These are phyloP conservation scores for Synchiropus splendidus DNA, from an alignment of 2,113 vertebrate species.

Conservation along the genomic window DNA sequence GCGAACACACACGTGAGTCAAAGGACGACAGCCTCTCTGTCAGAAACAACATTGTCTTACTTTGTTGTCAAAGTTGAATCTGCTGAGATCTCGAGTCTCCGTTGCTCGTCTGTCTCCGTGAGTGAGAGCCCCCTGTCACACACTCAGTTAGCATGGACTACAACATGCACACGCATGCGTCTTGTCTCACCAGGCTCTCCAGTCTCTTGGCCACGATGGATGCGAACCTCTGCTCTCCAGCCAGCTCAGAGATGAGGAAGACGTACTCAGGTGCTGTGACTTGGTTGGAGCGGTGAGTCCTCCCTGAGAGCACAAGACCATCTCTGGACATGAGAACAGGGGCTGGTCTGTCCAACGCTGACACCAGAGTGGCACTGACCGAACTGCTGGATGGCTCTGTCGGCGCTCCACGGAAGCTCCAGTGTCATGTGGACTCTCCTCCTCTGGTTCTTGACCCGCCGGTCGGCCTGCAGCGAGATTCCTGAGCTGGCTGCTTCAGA, in stretches of 20 bases:
- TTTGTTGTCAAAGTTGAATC: constrained; percentile 99
- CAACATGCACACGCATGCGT: not conserved
- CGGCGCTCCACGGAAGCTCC: constrained; percentile 94
- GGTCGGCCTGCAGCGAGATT: constrained; percentile 93
- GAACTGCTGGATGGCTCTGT: constrained; percentile 95
- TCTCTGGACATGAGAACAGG: not conserved
- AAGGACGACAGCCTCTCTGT: too few species aligned
- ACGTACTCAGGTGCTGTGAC: constrained; percentile 96
- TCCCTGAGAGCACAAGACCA: constrained; percentile 66
- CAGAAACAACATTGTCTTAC: constrained; percentile 44
- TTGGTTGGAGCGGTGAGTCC: constrained; percentile 96
- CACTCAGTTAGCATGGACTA: not conserved
- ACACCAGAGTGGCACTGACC: constrained; percentile 72
- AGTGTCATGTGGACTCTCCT: constrained; percentile 95
- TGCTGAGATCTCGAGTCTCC: constrained; percentile 92
- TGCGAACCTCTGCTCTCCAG: constrained; percentile 95
- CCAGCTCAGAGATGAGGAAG: constrained; percentile 94
- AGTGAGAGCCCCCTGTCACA: constrained; percentile 86
- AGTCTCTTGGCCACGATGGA: constrained; percentile 97
- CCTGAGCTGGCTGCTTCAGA: constrained; percentile 97
- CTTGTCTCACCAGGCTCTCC: constrained; percentile 83
- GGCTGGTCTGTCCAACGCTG: not conserved
- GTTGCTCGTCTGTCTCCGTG: constrained; percentile 96
- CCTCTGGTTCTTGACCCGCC: constrained; percentile 91
- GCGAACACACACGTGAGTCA: not conserved